A percentile compares a stretch with the other conserved stretches of the same genome.
These are phyloP conservation scores for Astyanax mexicanus DNA, from an alignment of 2,797 vertebrate species.

Conservation along the genomic window DNA sequence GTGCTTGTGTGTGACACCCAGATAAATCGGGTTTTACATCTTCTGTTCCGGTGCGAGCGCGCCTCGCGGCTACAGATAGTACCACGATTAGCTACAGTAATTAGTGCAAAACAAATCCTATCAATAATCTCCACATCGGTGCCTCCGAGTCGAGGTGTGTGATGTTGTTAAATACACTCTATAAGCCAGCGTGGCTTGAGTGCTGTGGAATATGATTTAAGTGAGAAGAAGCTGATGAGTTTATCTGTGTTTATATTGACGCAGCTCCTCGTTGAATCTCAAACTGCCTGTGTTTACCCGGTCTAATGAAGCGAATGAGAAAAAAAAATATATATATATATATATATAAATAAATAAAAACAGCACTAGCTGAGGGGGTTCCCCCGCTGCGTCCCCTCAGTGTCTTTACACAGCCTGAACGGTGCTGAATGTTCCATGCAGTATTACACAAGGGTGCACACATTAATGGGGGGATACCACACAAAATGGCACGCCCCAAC, in stretches of 20 bases:
- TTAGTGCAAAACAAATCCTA: not conserved
- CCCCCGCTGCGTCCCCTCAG: not conserved
- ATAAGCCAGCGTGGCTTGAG: not conserved
- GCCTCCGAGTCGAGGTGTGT: too few species aligned
- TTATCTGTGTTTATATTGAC: not conserved
- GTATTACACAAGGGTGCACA: not conserved
- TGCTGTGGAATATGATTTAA: too few species aligned
- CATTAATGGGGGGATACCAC: not conserved
- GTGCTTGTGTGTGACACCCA: not conserved
- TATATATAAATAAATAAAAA: too few species aligned
- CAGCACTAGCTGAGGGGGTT: not conserved
- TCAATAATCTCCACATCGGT: not conserved
- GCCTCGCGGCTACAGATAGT: not conserved
- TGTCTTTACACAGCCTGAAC: not conserved
- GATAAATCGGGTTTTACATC: not conserved
- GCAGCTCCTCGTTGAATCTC: not conserved
- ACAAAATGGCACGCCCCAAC: not conserved
- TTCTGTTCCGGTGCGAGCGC: not conserved
- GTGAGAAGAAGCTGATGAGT: too few species aligned
- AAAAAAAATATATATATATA: too few species aligned
- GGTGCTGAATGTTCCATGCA: not conserved
- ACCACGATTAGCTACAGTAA: not conserved
- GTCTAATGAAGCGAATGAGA: not conserved
- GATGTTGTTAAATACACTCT: not conserved
- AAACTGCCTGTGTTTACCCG: not conserved